A percentile compares a stretch with the other conserved stretches of the same genome.
Evolutionary conservation across 2,113 vertebrate species (phyloP).

Genomic region (Rattus norvegicus): DNA sequence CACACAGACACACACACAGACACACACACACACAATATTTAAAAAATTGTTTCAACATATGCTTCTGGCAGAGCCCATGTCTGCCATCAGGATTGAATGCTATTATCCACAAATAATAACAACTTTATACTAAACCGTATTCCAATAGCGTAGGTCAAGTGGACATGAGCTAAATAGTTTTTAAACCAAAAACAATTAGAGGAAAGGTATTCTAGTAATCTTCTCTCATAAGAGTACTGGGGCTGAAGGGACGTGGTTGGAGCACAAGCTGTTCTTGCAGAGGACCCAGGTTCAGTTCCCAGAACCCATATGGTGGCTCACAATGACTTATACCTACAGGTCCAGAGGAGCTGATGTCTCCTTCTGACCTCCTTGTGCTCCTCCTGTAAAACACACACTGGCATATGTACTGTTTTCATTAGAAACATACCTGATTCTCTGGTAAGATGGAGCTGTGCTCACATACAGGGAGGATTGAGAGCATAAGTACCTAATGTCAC

Average conservation of each 20-base stretch:
- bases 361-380: not conserved
- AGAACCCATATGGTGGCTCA: not conserved
- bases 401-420: not conserved
- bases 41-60: not conserved
- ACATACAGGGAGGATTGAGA: not conserved
- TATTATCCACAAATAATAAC: no score
- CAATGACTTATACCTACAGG: not conserved
- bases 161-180: not conserved
- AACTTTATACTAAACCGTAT: no score
- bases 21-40: no score
- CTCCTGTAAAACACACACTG: constrained; percentile 9
- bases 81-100: not conserved
- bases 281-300: not conserved
- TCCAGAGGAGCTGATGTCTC: not conserved
- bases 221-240: not conserved
- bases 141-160: not conserved
- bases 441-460: not conserved
- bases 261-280: not conserved
- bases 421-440: not conserved
- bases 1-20: not conserved
- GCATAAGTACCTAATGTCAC: not conserved
- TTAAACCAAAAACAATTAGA: not conserved
- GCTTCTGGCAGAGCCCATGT: not conserved
- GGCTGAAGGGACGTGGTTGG: not conserved
- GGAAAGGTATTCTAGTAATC: not conserved